Evolutionary conservation across 2,113 vertebrate species (phyloP).

Genomic region (Pseudopipra pipra): DNA sequence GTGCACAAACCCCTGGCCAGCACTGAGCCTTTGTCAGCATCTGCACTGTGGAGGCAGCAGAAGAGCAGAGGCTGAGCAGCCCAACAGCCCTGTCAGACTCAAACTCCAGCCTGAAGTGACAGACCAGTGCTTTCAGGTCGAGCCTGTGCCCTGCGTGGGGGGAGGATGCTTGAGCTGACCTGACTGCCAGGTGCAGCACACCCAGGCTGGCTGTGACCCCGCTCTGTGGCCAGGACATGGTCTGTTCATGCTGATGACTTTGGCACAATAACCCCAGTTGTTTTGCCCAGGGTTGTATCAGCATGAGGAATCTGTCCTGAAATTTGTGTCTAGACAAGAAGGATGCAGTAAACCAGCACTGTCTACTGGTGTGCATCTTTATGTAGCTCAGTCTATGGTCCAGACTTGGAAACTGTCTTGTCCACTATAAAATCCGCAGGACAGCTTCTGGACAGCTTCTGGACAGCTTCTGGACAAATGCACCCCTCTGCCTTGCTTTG

Average conservation of each 20-base stretch:
- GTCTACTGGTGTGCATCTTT: neutral
- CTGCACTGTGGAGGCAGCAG: neutral
- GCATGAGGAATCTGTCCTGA: neutral
- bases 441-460: neutral
- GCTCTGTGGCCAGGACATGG: neutral
- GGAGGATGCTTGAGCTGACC: neutral
- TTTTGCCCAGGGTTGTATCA: neutral
- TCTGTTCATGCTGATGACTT: neutral
- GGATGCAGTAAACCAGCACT: neutral
- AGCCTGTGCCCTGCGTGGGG: neutral
- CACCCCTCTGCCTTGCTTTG: neutral
- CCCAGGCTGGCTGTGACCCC: accelerated
- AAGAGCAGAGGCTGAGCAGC: neutral
- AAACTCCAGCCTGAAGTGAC: neutral
- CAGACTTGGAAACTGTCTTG: neutral
- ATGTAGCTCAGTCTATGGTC: neutral
- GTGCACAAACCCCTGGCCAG: neutral
- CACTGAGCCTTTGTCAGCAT: neutral
- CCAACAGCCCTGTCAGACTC: neutral
- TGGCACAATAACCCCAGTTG: neutral
- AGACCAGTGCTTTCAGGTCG: neutral
- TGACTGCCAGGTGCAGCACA: neutral
- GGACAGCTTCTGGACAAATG: neutral
- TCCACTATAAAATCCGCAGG: neutral
- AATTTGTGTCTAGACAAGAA: neutral